Evolutionary conservation across 2,888 invertebrate genomes (phyloP).

Genomic region (Epistrophe eligans): DNA sequence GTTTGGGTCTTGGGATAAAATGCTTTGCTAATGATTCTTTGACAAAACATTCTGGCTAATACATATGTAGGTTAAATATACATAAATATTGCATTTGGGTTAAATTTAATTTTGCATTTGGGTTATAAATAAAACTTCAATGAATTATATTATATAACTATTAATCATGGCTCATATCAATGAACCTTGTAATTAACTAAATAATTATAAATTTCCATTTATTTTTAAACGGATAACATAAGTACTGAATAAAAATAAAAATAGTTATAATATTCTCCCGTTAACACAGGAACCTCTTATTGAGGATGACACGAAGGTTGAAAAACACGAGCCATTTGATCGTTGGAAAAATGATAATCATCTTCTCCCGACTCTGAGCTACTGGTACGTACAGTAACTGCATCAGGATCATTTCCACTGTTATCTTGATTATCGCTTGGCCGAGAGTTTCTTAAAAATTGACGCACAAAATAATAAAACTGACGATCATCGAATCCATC

Average conservation of each 20-base stretch:
- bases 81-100: not conserved
- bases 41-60: not conserved
- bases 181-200: constrained; percentile 45
- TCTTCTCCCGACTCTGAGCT: constrained; percentile 66
- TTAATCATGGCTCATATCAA: constrained; percentile 17
- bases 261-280: not conserved
- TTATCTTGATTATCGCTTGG: constrained; percentile 66
- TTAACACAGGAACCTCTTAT: constrained; percentile 14
- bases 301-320: constrained; percentile 69
- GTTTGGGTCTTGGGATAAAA: too few species aligned
- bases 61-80: not conserved
- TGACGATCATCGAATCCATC: constrained; percentile 79
- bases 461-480: constrained; percentile 81
- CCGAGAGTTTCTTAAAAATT: constrained; percentile 78
- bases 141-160: not conserved
- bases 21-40: not conserved
- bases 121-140: not conserved
- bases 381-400: constrained; percentile 32
- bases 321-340: constrained; percentile 62
- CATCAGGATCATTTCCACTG: constrained; percentile 59
- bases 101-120: not conserved
- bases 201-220: constrained; percentile 35
- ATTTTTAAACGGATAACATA: constrained; percentile 28
- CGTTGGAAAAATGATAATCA: constrained; percentile 60
- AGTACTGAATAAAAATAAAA: constrained; percentile 19